Conservation (phyloP, 2,888 invertebrate genomes). For the Meta bourneti region DNA sequence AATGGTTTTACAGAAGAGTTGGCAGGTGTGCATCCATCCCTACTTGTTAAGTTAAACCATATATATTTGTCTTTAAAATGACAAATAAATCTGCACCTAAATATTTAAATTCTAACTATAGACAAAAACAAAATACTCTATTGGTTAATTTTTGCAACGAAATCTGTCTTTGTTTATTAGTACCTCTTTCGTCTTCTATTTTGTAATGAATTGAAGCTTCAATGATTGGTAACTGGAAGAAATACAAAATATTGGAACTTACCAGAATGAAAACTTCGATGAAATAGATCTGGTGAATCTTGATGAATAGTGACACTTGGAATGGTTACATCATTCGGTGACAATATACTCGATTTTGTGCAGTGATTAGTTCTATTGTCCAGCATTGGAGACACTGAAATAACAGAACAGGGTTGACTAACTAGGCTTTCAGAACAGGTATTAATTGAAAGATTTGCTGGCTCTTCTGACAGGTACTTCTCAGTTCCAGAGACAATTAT, state of each 20-base stretch:
- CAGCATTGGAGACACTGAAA: slow-evolving; percentile 55
- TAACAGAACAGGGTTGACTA: slow-evolving; percentile 63
- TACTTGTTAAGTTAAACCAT: no score
- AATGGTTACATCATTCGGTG: slow-evolving; percentile 52
- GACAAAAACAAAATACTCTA: not conserved
- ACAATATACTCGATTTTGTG: slow-evolving; percentile 37
- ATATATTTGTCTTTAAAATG: no score
- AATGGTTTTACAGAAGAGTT: no score
- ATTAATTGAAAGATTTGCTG: slow-evolving; percentile 16
- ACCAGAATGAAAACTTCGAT: slow-evolving; percentile 73
- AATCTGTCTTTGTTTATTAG: no score
- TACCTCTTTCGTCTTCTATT: no score
- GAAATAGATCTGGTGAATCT: slow-evolving; percentile 64
- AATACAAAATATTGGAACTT: not conserved
- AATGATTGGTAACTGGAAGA: not conserved
- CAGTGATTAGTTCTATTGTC: slow-evolving; percentile 19
- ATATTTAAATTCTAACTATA: not conserved
- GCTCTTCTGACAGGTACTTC: slow-evolving; percentile 19
- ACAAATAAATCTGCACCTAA: no score
- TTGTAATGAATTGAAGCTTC: not conserved
- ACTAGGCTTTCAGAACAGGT: slow-evolving; percentile 51
- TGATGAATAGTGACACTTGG: slow-evolving; percentile 65
- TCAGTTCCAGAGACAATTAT: slow-evolving; percentile 40
- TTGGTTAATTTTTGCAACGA: no score
- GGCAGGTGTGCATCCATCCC: no score